Base-by-base conservation (phyloP, 2,113 vertebrate genomes). In the Pelodiscus sinensis region DNA sequence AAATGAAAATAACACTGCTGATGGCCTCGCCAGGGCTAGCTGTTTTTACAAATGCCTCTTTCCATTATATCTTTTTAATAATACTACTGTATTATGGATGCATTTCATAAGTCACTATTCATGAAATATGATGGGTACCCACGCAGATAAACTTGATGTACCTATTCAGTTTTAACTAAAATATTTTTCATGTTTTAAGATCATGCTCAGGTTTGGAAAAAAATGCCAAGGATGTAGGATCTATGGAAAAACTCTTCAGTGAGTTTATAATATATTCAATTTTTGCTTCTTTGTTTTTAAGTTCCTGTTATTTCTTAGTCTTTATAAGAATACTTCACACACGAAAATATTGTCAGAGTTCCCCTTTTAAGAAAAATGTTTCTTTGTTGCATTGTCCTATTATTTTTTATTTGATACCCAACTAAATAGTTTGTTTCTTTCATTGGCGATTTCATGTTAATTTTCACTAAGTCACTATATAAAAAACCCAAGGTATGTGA, bases 101-200 rank as follows among this genome's bases (percentile, higher is more conserved):
- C 58, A 92, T 96, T 96, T 97, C 79, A 96, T 96, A 96, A 96
- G 82, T 94, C 89, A 50, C 10, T 97, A 96, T 96, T 96, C 97
- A 97, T 96, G 95, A 98, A 97, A 97, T 95, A 97, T 51, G 96
- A 87, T 82, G 84, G 94, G 88, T 92, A 96, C 89, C 94, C 82
- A 94, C 92, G 90, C 84, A 95, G 89, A 94, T 95, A 88, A 96
- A 94, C 71, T 84, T 85, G 81, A 94, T 89, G 90, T 95, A 96
- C 90, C 95, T 92, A 96, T 57, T 91, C 92, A 97, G 91, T 95
- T 97, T 88, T 95, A 96, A 95, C 93, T 95, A 89, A 96, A 90
- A 96, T 97, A 96, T 44, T 88, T 96, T 97, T 97, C 97, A 97
- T 92, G 92, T 92, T 97, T 90, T 86, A 84, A 97, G 96, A 96